These are phyloP conservation scores for Amiota mariae DNA, from an alignment of 2,888 invertebrate species.

Conservation along the genomic window DNA sequence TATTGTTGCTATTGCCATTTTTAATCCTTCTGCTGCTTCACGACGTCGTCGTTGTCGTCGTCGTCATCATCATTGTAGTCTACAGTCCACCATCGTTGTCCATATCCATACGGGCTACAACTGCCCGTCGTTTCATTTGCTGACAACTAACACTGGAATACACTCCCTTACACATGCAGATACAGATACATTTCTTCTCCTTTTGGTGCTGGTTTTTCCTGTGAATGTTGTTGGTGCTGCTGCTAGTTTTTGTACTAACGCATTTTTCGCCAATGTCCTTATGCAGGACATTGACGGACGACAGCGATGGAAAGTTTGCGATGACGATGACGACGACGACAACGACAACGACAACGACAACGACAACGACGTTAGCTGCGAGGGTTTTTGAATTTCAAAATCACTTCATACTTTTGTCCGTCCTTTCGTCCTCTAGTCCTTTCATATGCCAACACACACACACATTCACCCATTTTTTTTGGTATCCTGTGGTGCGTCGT, in stretches of 20 bases:
- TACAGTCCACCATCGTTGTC: not conserved
- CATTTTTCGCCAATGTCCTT: conserved; percentile 64
- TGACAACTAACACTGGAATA: conserved; percentile 47
- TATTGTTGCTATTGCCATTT: conserved; percentile 12
- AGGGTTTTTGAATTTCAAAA: conserved; percentile 66
- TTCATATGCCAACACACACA: conserved; percentile 15
- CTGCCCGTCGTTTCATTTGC: conserved; percentile 62
- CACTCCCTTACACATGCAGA: conserved; percentile 25
- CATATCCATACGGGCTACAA: not conserved
- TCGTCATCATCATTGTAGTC: not conserved
- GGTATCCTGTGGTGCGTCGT: conserved; percentile 22
- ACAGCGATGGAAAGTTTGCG: conserved; percentile 33
- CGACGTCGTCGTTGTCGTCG: not conserved
- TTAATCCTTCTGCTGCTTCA: not conserved
- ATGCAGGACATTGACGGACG: conserved; percentile 63
- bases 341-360: conserved; percentile 2
- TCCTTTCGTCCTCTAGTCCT: not conserved
- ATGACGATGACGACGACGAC: conserved; percentile 11
- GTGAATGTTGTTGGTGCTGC: conserved; percentile 19
- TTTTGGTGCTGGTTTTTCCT: conserved; percentile 42
- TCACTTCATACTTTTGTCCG: conserved; percentile 40
- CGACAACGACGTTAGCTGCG: conserved; percentile 26
- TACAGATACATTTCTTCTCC: conserved; percentile 57
- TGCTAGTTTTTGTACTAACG: conserved; percentile 49
- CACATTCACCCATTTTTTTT: no score